Evolutionary conservation across 2,797 vertebrate genomes (phyloP).

Genomic region (Acanthopagrus latus): DNA sequence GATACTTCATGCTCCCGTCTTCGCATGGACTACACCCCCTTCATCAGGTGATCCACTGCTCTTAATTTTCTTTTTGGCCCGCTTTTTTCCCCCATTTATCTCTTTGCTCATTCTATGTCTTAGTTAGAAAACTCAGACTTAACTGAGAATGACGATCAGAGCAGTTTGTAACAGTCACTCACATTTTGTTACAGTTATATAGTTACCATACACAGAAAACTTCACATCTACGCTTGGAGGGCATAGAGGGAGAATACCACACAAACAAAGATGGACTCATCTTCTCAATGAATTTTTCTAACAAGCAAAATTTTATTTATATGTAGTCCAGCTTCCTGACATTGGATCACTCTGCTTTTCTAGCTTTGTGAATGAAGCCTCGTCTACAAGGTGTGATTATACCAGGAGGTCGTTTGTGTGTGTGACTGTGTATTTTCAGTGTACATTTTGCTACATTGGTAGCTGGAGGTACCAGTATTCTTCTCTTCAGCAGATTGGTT

Average conservation of each 20-base stretch:
- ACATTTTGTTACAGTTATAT: not conserved
- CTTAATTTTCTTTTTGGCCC: no score
- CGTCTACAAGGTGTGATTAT: not conserved
- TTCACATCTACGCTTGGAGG: constrained; percentile 9
- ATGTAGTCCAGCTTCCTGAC: constrained; percentile 26
- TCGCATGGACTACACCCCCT: constrained; percentile 67
- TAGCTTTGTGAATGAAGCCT: constrained; percentile 12
- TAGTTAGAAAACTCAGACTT: no score
- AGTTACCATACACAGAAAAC: not conserved
- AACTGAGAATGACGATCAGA: no score
- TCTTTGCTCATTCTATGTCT: no score
- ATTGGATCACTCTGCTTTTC: constrained; percentile 24
- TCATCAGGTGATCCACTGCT: constrained; percentile 69
- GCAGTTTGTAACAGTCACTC: no score
- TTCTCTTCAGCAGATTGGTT: constrained; percentile 24
- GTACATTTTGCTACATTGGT: not conserved
- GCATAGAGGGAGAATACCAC: constrained; percentile 4
- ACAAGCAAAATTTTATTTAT: constrained; percentile 10
- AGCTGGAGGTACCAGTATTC: not conserved
- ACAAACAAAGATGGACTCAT: constrained; percentile 19
- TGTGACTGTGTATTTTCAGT: not conserved
- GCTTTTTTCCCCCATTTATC: no score
- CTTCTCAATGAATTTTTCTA: constrained; percentile 6
- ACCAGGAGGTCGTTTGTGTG: constrained; percentile 3
- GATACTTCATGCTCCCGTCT: not conserved